Base-by-base conservation (phyloP, 2,113 vertebrate species). In the Meles meles region DNA sequence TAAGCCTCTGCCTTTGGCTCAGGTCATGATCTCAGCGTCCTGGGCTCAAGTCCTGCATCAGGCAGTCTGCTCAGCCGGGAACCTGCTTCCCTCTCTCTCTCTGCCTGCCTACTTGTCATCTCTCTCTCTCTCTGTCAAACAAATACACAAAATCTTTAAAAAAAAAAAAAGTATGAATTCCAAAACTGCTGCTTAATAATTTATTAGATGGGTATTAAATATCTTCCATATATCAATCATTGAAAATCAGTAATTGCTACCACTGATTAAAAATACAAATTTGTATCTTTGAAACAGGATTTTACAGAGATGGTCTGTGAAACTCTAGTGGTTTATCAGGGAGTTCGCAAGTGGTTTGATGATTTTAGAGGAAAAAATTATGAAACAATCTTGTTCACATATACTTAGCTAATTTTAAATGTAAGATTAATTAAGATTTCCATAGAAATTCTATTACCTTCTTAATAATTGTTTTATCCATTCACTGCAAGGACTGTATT, bases 301-400 rank as follows among this genome's bases (percentile, higher is more conserved):
- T 96, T 83, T 37, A 79, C 67, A 84, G 65, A 95, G 59, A 55
- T 59, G 12, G 27, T 88, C 31, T 55, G n/a, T 47, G 65, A 72
- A 90, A 83, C 13, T 79, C 87, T 61, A 65, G 27, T 65, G 79
- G 9, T 85, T 37, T 93, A 34, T 55, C 9, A 86, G 44, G 49
- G 61, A 59, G n/a, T 59, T 77, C 59, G 67, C 34, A 86, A 59
- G 27, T 72, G 49, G 15, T 72, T 79, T 92, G 61, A 86, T 93
- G 39, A 61, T 82, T 93, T 93, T 47, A 86, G 80, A 87, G 31
- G 31, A 91, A 93, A 97, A 95, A 82, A 17, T 61, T 20, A 87
- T 88, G 31, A 55, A 82, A 76, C 2, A 47, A 21, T 79, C 93
- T 87, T 97, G 39, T 81, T 93, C 37, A 87, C 18, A 76, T 67